These are phyloP conservation scores for Phthorimaea operculella DNA, from an alignment of 1,140 invertebrate species.

Conservation along the genomic window DNA sequence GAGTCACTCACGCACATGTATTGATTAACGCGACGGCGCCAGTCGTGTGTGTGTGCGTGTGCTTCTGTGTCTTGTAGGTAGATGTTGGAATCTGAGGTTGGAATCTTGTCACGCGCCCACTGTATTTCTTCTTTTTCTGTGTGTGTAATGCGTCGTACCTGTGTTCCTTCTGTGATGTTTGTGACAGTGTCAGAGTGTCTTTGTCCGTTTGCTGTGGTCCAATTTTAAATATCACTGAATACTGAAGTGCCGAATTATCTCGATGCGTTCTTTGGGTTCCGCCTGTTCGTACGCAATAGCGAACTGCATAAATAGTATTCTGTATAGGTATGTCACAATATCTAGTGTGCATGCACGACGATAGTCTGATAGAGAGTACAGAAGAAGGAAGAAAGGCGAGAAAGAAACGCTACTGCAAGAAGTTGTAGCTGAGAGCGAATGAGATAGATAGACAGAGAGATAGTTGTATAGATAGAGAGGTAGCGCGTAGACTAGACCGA, in stretches of 20 bases:
- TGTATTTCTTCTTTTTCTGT: conserved; percentile 25
- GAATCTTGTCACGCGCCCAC: conserved; percentile 34
- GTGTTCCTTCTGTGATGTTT: conserved; percentile 59
- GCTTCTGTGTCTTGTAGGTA: conserved; percentile 52
- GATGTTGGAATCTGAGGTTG: too few species aligned
- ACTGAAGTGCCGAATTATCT: conserved; percentile 39
- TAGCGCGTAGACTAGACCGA: conserved; percentile 60
- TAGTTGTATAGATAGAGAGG: conserved; percentile 46
- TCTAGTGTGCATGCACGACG: conserved; percentile 68
- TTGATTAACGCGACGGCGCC: conserved; percentile 66
- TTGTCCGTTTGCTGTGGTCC: conserved; percentile 49
- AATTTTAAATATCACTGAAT: conserved; percentile 31
- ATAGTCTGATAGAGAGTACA: conserved; percentile 60
- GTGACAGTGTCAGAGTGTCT: conserved; percentile 56
- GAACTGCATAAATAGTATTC: conserved; percentile 51
- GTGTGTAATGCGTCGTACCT: conserved; percentile 50
- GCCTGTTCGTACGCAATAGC: conserved; percentile 50
- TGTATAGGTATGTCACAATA: conserved; percentile 65
- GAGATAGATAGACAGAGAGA: conserved; percentile 62
- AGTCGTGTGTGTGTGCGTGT: conserved; percentile 53
- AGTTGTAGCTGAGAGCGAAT: conserved; percentile 61
- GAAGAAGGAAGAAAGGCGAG: conserved; percentile 60
- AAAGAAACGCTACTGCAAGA: conserved; percentile 61
- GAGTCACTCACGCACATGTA: conserved; percentile 69
- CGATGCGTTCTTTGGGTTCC: conserved; percentile 50